Evolutionary conservation across 2,113 vertebrate genomes (phyloP), one percentile per base, ranked within the genome.

Genomic region (Notothenia coriiceps): DNA sequence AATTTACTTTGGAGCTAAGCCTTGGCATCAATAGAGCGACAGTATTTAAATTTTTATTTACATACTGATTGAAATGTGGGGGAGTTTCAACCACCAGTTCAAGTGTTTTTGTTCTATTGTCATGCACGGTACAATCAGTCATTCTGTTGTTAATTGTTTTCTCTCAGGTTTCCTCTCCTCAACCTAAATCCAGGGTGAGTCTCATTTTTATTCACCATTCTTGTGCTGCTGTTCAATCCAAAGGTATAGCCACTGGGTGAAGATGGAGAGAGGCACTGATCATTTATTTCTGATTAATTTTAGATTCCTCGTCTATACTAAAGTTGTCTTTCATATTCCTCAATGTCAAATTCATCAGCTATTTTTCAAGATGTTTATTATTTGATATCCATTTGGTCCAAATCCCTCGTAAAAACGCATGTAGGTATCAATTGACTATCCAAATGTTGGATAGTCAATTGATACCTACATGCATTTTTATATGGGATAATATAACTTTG

Each of bases 181-280:
- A 83, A 84, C 93, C 95, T 76, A 95, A 95, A 90, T 96, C 95
- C 75, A 95, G 91, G 94, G 95, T 96, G 86, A 94, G 95, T 94
- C 62, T 71, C 66, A 29, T 54, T 86, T 72, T 15, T 18, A 29
- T 35, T 56, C 43, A 29, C 54, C 71, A n/a, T 68, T 47, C 63
- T 10, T 64, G 17, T 70, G 59, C 59, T 65, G 15, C 54, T 29
- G 54, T 35, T 72, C 29, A 33, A 14, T 62, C 18, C 70, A 83
- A 63, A 59, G 4, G 17, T 20, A 29, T 12, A 51, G 57, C 20
- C 7, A 46, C 47, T 70, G 15, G 18, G 25, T 6, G 46, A 52
- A 14, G 44, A 54, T 29, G 15, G 25, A 44, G 14, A 56, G 47
- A 25, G 51, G 29, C 65, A 51, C 17, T 22, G 12, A 71, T 70